Conservation (phyloP, 2,797 vertebrate species). For the Channa striata region DNA sequence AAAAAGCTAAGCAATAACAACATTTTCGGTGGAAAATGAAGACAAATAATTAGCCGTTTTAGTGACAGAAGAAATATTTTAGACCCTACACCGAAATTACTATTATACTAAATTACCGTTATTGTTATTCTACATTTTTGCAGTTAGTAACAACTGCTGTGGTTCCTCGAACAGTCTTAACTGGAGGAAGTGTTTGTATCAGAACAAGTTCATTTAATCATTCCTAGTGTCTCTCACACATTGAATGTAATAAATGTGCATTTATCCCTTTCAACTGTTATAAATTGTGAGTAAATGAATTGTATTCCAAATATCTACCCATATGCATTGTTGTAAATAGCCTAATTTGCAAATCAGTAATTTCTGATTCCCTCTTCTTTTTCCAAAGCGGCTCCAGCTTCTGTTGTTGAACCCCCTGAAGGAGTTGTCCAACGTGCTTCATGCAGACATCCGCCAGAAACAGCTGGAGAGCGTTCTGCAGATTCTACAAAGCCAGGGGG, state of each 20-base stretch:
- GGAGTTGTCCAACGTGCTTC: constrained; percentile 94
- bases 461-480: constrained; percentile 97
- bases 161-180: no score
- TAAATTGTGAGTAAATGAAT: background rate
- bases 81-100: background rate
- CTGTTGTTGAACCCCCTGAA: constrained; percentile 95
- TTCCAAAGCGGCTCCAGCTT: constrained; percentile 92
- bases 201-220: background rate
- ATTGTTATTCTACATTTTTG: no score
- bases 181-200: no score
- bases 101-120: no score
- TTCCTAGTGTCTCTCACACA: background rate
- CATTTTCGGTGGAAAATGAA: constrained; percentile 17
- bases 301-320: no score
- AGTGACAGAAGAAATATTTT: background rate
- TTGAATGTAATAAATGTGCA: background rate
- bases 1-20: background rate
- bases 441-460: constrained; percentile 96
- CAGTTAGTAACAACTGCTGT: no score
- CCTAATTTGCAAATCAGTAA: no score
- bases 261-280: background rate
- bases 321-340: background rate
- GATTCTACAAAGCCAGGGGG: constrained; percentile 97
- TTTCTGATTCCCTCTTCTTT: constrained; percentile 3
- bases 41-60: background rate